These are phyloP conservation scores for Nothoprocta perdicaria DNA, from an alignment of 2,113 vertebrate species.

Conservation along the genomic window DNA sequence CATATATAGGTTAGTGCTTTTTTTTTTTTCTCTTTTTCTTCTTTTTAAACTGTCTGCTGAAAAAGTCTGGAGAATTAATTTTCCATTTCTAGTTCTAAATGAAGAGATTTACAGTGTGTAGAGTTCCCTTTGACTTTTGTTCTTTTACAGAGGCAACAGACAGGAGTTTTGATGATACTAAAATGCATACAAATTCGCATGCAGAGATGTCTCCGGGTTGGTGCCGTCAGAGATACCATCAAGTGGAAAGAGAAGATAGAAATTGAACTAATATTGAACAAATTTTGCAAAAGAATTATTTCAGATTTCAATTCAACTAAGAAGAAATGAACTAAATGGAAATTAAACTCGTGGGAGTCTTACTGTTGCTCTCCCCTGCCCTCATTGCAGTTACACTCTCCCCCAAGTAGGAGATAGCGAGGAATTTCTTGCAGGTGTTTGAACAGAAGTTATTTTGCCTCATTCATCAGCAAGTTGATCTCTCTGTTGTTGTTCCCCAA, in stretches of 20 bases:
- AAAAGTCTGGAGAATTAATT: constrained; percentile 51
- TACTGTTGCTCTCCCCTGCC: background rate
- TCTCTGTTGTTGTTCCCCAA: background rate
- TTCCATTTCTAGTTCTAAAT: constrained; percentile 42
- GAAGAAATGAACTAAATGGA: background rate
- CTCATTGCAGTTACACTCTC: background rate
- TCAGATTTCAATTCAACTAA: background rate
- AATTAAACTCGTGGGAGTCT: background rate
- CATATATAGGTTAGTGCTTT: constrained; percentile 41
- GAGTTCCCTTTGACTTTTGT: constrained; percentile 16
- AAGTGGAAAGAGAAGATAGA: background rate
- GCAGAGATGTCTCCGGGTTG: background rate
- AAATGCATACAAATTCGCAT: background rate
- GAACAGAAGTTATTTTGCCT: background rate
- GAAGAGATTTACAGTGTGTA: background rate
- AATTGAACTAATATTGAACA: background rate
- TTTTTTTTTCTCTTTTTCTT: background rate
- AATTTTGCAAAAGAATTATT: background rate
- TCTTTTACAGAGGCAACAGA: background rate
- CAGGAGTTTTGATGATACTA: background rate
- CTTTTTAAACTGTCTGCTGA: constrained; percentile 32
- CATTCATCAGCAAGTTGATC: constrained; percentile 37
- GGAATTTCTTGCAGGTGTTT: background rate
- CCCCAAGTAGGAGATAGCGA: background rate
- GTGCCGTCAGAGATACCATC: background rate